These are phyloP conservation scores for Chaenodraco wilsoni DNA, from an alignment of 2,797 vertebrate species.

Conservation along the genomic window DNA sequence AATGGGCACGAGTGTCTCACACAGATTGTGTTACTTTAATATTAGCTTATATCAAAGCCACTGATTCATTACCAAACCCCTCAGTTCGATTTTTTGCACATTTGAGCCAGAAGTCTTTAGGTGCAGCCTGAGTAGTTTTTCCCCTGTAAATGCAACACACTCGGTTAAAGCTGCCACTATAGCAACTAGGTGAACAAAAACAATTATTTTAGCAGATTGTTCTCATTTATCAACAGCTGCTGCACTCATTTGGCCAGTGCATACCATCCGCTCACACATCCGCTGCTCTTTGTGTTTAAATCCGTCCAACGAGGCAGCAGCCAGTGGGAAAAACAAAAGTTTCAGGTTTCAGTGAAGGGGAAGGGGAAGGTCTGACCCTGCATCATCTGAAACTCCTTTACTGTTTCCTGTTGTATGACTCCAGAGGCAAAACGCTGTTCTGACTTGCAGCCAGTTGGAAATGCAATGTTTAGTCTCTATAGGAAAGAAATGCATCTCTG, in stretches of 20 bases:
- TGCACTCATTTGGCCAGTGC: constrained; percentile 37
- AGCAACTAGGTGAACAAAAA: constrained; percentile 37
- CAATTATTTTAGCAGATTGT: constrained; percentile 55
- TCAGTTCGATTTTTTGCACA: constrained; percentile 20
- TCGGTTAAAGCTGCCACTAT: constrained; percentile 21
- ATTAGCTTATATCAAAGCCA: constrained; percentile 41
- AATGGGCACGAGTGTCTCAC: constrained; percentile 18
- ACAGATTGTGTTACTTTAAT: constrained; percentile 43
- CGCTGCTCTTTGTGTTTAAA: constrained; percentile 63
- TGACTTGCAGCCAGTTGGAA: constrained; percentile 28
- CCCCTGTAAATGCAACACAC: constrained; percentile 15
- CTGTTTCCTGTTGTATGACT: constrained; percentile 64
- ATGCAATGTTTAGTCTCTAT: constrained; percentile 19
- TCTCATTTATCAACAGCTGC: constrained; percentile 51
- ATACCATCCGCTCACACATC: constrained; percentile 47
- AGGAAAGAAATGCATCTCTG: constrained; percentile 24
- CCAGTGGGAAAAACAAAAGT: constrained; percentile 48
- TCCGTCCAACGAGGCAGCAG: constrained; percentile 58
- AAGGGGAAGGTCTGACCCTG: constrained; percentile 42
- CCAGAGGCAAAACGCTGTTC: constrained; percentile 31
- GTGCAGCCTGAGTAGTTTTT: constrained; percentile 16
- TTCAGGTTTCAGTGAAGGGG: constrained; percentile 72
- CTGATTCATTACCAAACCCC: constrained; percentile 49
- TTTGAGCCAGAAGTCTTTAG: constrained; percentile 30
- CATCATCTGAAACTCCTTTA: constrained; percentile 65